Evolutionary conservation across 2,797 vertebrate genomes (phyloP), one percentile per base, ranked within the genome.

Genomic region (Ammospiza maritima): DNA sequence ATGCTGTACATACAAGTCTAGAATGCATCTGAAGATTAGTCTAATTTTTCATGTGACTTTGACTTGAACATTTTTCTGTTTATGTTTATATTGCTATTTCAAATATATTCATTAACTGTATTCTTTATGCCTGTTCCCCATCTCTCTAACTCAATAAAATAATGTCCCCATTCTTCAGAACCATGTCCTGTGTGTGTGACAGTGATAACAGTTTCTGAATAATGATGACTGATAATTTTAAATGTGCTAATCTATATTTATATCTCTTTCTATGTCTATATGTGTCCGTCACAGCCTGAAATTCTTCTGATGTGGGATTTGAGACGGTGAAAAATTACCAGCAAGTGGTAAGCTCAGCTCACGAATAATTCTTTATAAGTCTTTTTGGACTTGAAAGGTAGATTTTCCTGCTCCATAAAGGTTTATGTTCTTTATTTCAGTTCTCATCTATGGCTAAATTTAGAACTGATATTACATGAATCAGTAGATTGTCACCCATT

Each of bases 91-190:
- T 82, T 88, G 76, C 26, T 97, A n/a, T 91, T 91, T 93, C 79
- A 77, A 76, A 92, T 89, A 85, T 88, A 67, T 96, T 86, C 91
- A 93, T 94, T 95, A 82, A 57, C 79, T 96, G 94, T 97, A 85
- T 91, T 89, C 80, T 92, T 94, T 91, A 88, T 96, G 86, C 86
- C 81, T 93, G 96, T 94, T 90, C 23, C 73, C 73, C 16, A 10
- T 78, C 81, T 78, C 81, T 92, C 23, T 84, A 85, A 89, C 38
- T 96, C 73, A 96, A 96, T 96, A 96, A 97, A 96, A 95, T 85
- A 71, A 56, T 70, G 45, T 71, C 45, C 23, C 54, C 23, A 1
- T 91, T 92, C 90, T 92, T 65, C 85, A 69, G 74, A 89, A 74
- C 36, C 27, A 6, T 54, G 74, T 78, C 21, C 53, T 1, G 1